Conservation (phyloP, 1,140 invertebrate species). For the Halesus radiatus region DNA sequence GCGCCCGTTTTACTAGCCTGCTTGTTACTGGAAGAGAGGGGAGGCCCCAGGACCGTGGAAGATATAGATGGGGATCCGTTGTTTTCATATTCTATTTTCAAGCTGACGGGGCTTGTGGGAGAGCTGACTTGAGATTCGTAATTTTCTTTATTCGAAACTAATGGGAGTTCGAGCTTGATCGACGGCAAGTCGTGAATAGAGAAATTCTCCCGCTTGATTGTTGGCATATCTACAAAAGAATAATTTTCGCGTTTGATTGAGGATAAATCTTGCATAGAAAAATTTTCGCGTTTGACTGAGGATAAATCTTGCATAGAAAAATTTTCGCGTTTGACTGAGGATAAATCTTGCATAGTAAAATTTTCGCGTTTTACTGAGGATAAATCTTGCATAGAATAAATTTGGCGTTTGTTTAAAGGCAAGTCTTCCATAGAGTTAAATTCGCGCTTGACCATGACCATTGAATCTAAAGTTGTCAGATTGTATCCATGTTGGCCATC, state of each 20-base stretch:
- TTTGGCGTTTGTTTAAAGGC: too few relatives aligned
- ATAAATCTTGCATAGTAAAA: conserved; percentile 3
- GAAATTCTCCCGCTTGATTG: conserved; percentile 10
- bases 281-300: background rate
- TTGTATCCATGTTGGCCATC: conserved; percentile 59
- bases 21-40: conserved; percentile 65
- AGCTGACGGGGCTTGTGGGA: conserved; percentile 67
- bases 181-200: background rate
- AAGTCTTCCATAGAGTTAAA: background rate
- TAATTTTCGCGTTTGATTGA: conserved; percentile 50
- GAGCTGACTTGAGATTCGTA: conserved; percentile 68
- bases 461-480: conserved; percentile 46
- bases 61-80: conserved; percentile 63
- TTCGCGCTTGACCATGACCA: conserved; percentile 29
- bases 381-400: conserved; percentile 7
- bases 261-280: background rate
- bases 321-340: conserved; percentile 3
- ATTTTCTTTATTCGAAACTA: conserved; percentile 67
- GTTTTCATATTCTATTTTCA: conserved; percentile 65
- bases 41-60: conserved; percentile 64
- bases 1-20: conserved; percentile 63
- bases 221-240: background rate
- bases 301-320: background rate
- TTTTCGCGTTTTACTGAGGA: conserved; percentile 49
- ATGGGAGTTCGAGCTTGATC: conserved; percentile 60